Evolutionary conservation across 1,140 invertebrate genomes (phyloP).

Genomic region (Epicauta chinensis): DNA sequence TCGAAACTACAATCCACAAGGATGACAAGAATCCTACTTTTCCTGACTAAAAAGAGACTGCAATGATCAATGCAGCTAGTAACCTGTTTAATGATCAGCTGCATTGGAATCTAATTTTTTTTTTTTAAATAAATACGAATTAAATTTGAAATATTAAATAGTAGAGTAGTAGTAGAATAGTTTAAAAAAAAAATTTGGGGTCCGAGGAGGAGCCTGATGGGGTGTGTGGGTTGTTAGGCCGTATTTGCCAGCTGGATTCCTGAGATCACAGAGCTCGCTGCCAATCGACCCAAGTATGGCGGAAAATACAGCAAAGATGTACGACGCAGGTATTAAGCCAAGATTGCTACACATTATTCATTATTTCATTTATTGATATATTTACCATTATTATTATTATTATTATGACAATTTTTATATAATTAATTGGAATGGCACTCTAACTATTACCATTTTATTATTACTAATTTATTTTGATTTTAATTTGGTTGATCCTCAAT

Average conservation of each 20-base stretch:
- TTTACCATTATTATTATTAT: constrained; percentile 11
- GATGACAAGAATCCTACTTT: no score
- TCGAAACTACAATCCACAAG: no score
- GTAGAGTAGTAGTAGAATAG: constrained; percentile 9
- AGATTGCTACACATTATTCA: constrained; percentile 21
- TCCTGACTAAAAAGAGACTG: no score
- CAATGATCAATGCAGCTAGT: no score
- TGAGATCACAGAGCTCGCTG: constrained; percentile 97
- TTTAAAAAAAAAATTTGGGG: constrained; percentile 13
- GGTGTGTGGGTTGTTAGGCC: constrained; percentile 68
- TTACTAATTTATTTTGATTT: no score
- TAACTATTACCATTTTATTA: constrained; percentile 22
- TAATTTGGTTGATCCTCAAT: constrained; percentile 1
- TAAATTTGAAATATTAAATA: neutral
- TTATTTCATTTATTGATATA: constrained; percentile 6
- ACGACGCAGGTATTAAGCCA: constrained; percentile 84
- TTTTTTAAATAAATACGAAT: no score
- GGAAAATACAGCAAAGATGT: constrained; percentile 96
- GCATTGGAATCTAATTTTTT: no score
- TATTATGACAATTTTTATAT: constrained; percentile 14
- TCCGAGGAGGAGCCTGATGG: constrained; percentile 41
- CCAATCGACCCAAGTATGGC: constrained; percentile 96
- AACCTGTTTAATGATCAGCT: no score
- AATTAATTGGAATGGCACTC: constrained; percentile 33
- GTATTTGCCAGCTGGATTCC: constrained; percentile 99